Percentiles rank a stretch among this genome's conserved stretches.
phyloP scores from a whole-genome alignment of 2,113 vertebrate species.

The Polypterus senegalus region DNA sequence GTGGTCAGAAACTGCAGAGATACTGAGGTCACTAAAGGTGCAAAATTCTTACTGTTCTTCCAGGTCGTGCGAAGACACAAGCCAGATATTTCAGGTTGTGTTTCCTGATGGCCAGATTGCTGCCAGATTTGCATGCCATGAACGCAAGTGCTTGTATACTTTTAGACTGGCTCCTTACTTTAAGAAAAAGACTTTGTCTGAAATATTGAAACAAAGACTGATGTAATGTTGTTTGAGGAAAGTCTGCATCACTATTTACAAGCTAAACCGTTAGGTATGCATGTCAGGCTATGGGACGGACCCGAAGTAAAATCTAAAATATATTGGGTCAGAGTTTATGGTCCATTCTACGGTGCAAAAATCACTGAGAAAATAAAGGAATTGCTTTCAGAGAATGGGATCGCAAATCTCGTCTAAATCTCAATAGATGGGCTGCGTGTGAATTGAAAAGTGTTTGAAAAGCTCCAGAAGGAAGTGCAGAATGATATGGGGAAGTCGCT shows the following conservation, averaged over 20 bases:
- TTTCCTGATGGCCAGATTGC: conserved; percentile 13
- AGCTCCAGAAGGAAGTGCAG: too few species aligned
- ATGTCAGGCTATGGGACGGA: conserved; percentile 10
- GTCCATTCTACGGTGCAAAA: too few species aligned
- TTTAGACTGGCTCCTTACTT: conserved; percentile 11
- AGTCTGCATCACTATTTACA: conserved; percentile 15
- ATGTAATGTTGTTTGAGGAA: conserved; percentile 15
- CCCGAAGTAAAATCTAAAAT: conserved; percentile 16
- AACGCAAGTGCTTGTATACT: conserved; percentile 10
- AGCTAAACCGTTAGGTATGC: conserved; percentile 12
- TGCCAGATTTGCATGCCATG: conserved; percentile 7
- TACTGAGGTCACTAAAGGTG: conserved; percentile 12
- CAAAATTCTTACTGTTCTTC: conserved; percentile 16
- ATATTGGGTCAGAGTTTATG: neutral
- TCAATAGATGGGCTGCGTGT: too few species aligned
- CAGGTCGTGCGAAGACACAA: conserved; percentile 16
- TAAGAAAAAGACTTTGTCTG: conserved; percentile 5
- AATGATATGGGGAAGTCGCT: too few species aligned
- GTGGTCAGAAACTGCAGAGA: conserved; percentile 18
- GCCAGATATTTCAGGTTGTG: conserved; percentile 5
- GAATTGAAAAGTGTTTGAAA: too few species aligned
- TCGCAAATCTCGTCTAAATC: too few species aligned
- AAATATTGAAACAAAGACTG: conserved; percentile 5
- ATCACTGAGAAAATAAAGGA: too few species aligned
- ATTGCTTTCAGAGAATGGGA: too few species aligned